Evolutionary conservation across 2,888 invertebrate genomes (phyloP), one percentile per base, ranked within the genome.

Genomic region (Troides helena): DNA sequence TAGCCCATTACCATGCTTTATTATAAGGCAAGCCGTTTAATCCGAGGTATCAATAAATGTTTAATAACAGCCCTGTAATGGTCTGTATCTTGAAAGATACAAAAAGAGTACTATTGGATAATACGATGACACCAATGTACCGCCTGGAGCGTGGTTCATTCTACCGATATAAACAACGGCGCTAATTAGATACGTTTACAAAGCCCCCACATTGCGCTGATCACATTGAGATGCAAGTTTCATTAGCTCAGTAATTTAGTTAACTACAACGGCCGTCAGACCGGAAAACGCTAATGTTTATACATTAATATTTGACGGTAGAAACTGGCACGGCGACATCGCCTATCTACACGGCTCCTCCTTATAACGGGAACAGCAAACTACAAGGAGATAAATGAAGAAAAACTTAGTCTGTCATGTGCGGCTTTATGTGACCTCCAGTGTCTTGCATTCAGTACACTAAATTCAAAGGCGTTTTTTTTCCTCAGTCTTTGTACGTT

Each of bases 1-100:
- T 68, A 68, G 58, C 18, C 63, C 30, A 62, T 58, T 46, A 58
- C 46, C n/a, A 7, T 23, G 56, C 56, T 57, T 62, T 43, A 57
- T 53, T 39, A 56, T 23, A 21, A 64, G 25, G 30, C 58, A 25
- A 65, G 58, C 7, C 30, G 3, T 30, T 57, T 23, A 39, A 39
- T 50, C 30, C 39, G n/a, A 21, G 21, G 21, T 23, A 57, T n/a
- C 57, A 12, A 58, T 23, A 17, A 25, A 65, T 10, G 17, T 58
- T 46, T 43, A 58, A 68, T 65, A 23, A 43, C 23, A 57, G 57
- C n/a, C 8, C 57, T 21, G n/a, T n/a, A 7, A 14, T 39, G 10
- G 5, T 14, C 12, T 46, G 30, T 30, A 30, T 30, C 30, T 30
- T 30, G 30, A 30, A 30, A 30, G 5, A 30, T 30, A 30, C 30